Evolutionary conservation across 2,888 invertebrate species (phyloP), one percentile per base, ranked within the genome.

Genomic region (Agonopterix subpropinquella): DNA sequence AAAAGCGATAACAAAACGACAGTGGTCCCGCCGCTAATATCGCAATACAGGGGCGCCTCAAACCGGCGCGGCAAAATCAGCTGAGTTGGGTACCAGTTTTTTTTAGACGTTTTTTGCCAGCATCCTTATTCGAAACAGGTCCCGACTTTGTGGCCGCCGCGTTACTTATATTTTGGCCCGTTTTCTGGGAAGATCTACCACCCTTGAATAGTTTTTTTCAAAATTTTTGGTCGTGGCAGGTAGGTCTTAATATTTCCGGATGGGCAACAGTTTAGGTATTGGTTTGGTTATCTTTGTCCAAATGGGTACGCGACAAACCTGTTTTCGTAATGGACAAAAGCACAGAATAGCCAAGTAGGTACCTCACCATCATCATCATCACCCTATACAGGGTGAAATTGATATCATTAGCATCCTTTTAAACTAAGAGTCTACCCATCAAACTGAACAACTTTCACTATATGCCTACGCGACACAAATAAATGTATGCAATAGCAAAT

Each of bases 11-110:
- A n/a, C 4, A 39, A 43, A 53, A 45, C 54, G 53, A 54, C 13
- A 45, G 0, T 36, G 4, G 41, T 45, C 53, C 48, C 53, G 28
- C 18, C n/a, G 18, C 8, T 28, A 28, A 13, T 52, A 11, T 18
- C 55, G 36, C 55, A 57, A 59, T 64, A 57, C 54, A 50, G 54
- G 56, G 63, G 62, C 58, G 58, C 62, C 56, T 59, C 59, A 58
- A 55, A 53, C 54, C 55, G 60, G 59, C 54, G 59, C 53, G 11
- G 28, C 28, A 28, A 39, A 39, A 39, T 51, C 64, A 67, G 65
- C 65, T 67, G 65, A 62, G 63, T 18, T 48, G 55, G 51, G 2
- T 50, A 53, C 50, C 42, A 47, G 52, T 57, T 59, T 58, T 56
- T 54, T 52, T 46, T 51, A 50, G 48, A 44, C 53, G 43, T 45